phyloP scores from a whole-genome alignment of 2,888 invertebrate genomes.

The Folsomia candida region DNA sequence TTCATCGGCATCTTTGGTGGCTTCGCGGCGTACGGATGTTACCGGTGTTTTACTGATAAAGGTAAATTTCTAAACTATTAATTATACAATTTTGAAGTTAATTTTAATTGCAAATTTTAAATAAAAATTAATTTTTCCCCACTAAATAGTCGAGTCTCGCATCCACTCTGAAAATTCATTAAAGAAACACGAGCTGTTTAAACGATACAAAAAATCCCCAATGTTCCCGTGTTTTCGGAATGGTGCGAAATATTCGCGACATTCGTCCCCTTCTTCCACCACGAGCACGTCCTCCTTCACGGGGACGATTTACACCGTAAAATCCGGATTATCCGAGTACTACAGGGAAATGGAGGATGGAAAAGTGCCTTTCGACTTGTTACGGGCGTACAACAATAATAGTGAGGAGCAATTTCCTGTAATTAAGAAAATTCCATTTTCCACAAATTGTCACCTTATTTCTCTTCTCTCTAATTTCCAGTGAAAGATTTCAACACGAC shows the following conservation, averaged over 20 bases:
- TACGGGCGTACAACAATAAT: too few relatives aligned
- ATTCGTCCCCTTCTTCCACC: too few relatives aligned
- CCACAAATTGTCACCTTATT: too few relatives aligned
- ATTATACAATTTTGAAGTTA: not conserved
- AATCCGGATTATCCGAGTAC: not conserved
- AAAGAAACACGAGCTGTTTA: too few relatives aligned
- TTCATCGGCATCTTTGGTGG: constrained; percentile 33
- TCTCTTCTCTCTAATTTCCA: too few relatives aligned
- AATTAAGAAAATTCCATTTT: too few relatives aligned
- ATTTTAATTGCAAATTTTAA: not conserved
- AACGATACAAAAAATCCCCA: too few relatives aligned
- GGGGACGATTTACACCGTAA: constrained; percentile 9
- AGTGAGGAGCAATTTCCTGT: too few relatives aligned
- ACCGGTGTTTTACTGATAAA: constrained; percentile 30
- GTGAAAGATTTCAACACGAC: too few relatives aligned
- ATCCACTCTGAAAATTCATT: not conserved
- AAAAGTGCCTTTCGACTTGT: not conserved
- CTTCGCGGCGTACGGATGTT: constrained; percentile 31
- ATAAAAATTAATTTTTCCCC: not conserved
- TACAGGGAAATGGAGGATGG: not conserved
- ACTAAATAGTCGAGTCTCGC: not conserved
- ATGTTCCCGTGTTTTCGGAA: too few relatives aligned
- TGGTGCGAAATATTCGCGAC: too few relatives aligned
- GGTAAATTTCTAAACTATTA: constrained; percentile 15
- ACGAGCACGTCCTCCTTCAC: too few relatives aligned